Base-by-base conservation (phyloP, 2,113 vertebrate genomes). In the Thamnophis sirtalis region DNA sequence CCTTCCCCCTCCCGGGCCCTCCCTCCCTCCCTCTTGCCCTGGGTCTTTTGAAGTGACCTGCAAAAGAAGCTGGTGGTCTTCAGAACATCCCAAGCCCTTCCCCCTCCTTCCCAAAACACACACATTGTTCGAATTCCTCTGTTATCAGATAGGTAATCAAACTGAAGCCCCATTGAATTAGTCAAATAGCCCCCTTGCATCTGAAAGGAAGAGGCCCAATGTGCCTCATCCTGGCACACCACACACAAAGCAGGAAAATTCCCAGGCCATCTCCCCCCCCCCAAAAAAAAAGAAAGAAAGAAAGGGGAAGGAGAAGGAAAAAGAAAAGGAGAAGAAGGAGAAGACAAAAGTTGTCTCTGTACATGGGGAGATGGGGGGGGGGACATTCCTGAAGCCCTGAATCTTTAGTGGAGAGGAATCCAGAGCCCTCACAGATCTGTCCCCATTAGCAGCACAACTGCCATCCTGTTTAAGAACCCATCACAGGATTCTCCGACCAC, bases 101-200 rank as follows among this genome's bases (percentile, higher is more conserved):
- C 93, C 92, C 94, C 96, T 95, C 89, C 88, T 94, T 95, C 96
- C 95, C 95, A 96, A 97, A 96, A 97, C 95, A 97, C 96, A 97
- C 97, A 97, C 97, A 98, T 98, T 97, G 96, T 97, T 98, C 93
- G 95, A 97, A 98, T 98, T 98, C 97, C 96, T 97, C 96, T 95
- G 97, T 98, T 98, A 98, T 98, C 97, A 97, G 97, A 97, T 97
- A 98, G 97, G 97, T 97, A 98, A 98, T 97, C 97, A 96, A 97
- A 94, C 91, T 97, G 97, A 97, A 96, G 97, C 96, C 96, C 87
- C 97, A 96, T 96, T 96, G 92, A 96, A 96, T 97, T 97, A 96
- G 96, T 97, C 97, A 95, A 95, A 97, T 96, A 97, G 91, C 84
- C 91, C 87, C 58, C 96, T 95, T 94, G 96, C 96, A 96, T 96